Conservation (phyloP, 92 coral and sea anemone species). For the Muricea muricata region DNA sequence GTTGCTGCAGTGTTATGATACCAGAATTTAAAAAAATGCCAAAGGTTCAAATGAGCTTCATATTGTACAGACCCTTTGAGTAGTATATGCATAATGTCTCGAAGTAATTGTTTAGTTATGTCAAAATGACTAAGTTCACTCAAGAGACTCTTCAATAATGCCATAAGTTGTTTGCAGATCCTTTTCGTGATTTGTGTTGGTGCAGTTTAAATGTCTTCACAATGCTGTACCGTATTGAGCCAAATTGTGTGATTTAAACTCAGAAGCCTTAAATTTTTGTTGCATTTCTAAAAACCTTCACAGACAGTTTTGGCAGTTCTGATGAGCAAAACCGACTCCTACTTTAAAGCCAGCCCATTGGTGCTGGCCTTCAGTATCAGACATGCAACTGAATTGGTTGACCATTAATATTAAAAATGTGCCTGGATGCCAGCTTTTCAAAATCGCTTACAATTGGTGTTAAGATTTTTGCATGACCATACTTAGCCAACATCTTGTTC, state of each 20-base stretch:
- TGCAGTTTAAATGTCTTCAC: background rate
- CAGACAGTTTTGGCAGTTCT: background rate
- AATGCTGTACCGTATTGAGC: background rate
- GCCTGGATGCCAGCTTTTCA: background rate
- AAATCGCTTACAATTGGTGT: background rate
- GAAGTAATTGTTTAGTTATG: background rate
- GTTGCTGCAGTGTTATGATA: background rate
- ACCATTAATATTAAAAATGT: background rate
- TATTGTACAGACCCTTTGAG: conserved; percentile 58
- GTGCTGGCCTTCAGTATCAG: conserved; percentile 9
- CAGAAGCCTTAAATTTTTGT: background rate
- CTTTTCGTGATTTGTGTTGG: background rate
- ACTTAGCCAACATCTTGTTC: conserved; percentile 5
- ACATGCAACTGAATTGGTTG: background rate
- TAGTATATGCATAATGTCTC: conserved; percentile 63
- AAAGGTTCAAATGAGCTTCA: background rate
- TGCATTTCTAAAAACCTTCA: background rate
- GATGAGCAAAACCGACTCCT: background rate
- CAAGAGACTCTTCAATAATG: background rate
- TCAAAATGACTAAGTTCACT: background rate
- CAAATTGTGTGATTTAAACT: background rate
- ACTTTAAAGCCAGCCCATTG: conserved; percentile 14
- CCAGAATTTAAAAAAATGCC: conserved; percentile 1
- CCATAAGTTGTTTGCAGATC: conserved; percentile 17
- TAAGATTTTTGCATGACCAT: background rate